Base-by-base conservation (phyloP, 2,113 vertebrate species). In the Hemicordylus capensis region DNA sequence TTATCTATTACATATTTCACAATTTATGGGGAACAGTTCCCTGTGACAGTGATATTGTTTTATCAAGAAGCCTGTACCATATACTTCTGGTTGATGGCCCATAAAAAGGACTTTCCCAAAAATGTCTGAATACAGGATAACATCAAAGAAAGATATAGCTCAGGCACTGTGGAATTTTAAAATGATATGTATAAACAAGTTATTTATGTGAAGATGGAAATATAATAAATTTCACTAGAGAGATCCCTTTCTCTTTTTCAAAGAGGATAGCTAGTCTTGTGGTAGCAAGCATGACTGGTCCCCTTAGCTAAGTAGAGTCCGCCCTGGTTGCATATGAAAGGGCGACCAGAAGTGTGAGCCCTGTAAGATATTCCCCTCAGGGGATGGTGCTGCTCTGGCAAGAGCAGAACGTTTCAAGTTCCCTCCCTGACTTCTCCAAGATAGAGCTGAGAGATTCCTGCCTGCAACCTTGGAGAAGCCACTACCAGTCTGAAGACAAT, bases 11-110 rank as follows among this genome's bases (percentile, higher is more conserved):
- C 4, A 59, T 58, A 67, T 46, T 75, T 76, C n/a, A 81, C 39
- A 56, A 87, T 81, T 81, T 76, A 76, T 81, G 51, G 48, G 61
- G 39, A 76, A 58, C 22, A 31, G 28, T 81, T 75, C 46, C 9
- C 28, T 75, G 61, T 81, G 85, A 81, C 59, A 86, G 37, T 58
- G 85, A 64, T 85, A 85, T 51, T 72, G 67, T 80, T 85, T 85
- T 79, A 70, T 61, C 67, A 85, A 51, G n/a, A 84, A 44, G 34
- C 19, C 22, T 54, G 8, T 64, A 39, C 44, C 48, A 73, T 46
- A 63, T 61, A 42, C 42, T 6, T 72, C 34, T 76, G 10, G 51
- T n/a, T 64, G 44, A 63, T 86, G 26, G 19, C 6, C 44, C 54
- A 80, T 73, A 63, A 73, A 85, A 76, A 61, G 73, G 19, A 19